phyloP scores from a whole-genome alignment of 2,113 vertebrate species.

The Raphicerus campestris region DNA sequence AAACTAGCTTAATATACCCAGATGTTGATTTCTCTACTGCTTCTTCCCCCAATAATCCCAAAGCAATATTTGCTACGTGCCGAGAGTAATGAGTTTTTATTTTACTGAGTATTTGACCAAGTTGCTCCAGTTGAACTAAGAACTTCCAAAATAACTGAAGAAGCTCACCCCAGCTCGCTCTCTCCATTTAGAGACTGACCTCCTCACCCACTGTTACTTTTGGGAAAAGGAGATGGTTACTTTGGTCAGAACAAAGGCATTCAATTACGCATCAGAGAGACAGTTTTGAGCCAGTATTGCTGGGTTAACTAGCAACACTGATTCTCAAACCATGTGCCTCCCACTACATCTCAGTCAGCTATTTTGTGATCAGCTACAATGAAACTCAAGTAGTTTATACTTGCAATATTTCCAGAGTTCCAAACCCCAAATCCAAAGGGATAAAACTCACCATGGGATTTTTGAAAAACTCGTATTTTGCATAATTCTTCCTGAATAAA shows the following conservation, averaged over 20 bases:
- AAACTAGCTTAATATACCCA: too few species aligned
- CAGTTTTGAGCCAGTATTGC: too few species aligned
- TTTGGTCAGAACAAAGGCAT: conserved; percentile 6
- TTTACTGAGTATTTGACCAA: rapidly evolving
- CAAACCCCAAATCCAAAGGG: neutral
- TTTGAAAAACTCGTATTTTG: conserved; percentile 99
- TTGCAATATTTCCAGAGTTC: neutral
- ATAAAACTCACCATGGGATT: conserved; percentile 88
- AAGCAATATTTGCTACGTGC: neutral
- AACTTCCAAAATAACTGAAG: neutral
- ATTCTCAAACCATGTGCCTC: neutral
- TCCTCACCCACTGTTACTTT: neutral
- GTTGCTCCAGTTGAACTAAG: conserved; percentile 5
- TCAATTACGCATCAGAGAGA: neutral
- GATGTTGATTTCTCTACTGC: neutral
- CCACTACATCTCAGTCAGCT: neutral
- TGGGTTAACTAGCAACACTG: rapidly evolving
- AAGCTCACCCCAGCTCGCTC: neutral
- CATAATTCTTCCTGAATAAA: conserved; percentile 98
- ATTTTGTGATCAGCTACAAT: neutral
- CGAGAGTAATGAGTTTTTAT: neutral
- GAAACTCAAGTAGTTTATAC: neutral
- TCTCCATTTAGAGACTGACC: neutral
- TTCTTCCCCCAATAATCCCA: neutral
- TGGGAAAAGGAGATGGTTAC: neutral